Evolutionary conservation across 2,888 invertebrate genomes (phyloP), one percentile per base, ranked within the genome.

Genomic region (Anaspis maculata): DNA sequence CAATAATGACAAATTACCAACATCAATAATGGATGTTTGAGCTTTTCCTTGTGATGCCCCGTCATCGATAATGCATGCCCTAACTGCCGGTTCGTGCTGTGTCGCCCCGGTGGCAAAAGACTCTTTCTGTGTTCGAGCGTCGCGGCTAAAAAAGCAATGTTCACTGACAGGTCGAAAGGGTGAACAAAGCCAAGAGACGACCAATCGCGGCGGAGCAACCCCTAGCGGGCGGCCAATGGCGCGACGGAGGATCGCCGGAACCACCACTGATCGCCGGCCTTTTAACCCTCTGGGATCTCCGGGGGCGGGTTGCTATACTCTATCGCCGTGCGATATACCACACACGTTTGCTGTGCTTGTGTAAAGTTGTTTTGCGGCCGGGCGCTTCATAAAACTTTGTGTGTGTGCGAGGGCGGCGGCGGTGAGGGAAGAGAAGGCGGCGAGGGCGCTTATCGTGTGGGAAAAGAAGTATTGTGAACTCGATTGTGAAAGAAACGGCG

Each of bases 111-210:
- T n/a, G 12, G 12, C 3, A 6, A 25, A 12, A 25, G 13, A 25
- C 25, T n/a, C n/a, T n/a, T n/a, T n/a, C n/a, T n/a, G n/a, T n/a
- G n/a, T n/a, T n/a, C n/a, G n/a, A 12, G 13, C 15, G 30, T 25
- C 33, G 35, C 33, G 31, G 16, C 27, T 32, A 44, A 44, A 43
- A 44, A 42, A 43, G 39, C 30, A 46, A 48, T 47, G 47, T 49
- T 53, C 51, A 51, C 45, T 44, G 53, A 54, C 54, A 52, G 51
- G 51, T 53, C 50, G 55, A 56, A 57, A 57, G 57, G 59, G 57
- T 55, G 59, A 54, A 56, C 55, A 51, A 51, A 50, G 51, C 44
- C 30, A 40, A 38, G 34, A 27, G 36, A 27, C 39, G 38, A 39
- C 52, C 52, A 40, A 40, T 37, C 32, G 27, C 28, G 16, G 25